phyloP scores from a whole-genome alignment of 1,140 invertebrate species.

The Phymorhynchus buccinoides region DNA sequence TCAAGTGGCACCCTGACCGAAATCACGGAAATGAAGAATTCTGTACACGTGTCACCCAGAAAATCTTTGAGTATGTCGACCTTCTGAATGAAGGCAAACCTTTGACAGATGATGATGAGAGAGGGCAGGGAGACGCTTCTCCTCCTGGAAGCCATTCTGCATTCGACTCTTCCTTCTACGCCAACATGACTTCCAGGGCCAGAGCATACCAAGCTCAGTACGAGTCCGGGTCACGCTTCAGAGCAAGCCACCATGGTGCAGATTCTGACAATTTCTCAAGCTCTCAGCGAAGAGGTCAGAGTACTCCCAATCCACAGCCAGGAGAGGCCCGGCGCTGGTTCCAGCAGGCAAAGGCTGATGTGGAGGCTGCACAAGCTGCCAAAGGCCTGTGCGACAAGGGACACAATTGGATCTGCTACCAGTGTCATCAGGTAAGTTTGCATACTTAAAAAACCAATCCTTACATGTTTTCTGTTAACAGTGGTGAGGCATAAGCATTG shows the following conservation, averaged over 20 bases:
- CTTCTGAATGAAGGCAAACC: constrained; percentile 51
- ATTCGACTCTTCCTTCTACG: constrained; percentile 20
- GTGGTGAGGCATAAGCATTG: no score
- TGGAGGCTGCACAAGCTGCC: constrained; percentile 41
- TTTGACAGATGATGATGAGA: constrained; percentile 40
- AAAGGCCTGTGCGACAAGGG: neutral
- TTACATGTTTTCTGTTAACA: no score
- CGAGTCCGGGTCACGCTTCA: neutral
- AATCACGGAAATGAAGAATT: constrained; percentile 61
- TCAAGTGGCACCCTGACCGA: constrained; percentile 71
- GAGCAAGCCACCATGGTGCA: neutral
- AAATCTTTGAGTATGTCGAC: constrained; percentile 46
- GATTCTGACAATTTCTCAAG: constrained; percentile 18
- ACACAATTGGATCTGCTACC: constrained; percentile 60
- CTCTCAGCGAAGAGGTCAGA: neutral
- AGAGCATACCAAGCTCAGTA: neutral
- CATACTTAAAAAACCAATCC: no score
- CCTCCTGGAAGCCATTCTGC: neutral
- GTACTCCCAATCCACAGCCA: constrained; percentile 27
- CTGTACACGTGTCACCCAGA: constrained; percentile 59
- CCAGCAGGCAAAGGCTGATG: constrained; percentile 54
- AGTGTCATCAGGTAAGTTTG: constrained; percentile 60
- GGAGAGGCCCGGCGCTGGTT: constrained; percentile 53
- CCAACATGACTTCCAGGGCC: constrained; percentile 23
- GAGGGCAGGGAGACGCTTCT: neutral